phyloP scores from a whole-genome alignment of 2,888 invertebrate genomes.

The Hypolimnas misippus region DNA sequence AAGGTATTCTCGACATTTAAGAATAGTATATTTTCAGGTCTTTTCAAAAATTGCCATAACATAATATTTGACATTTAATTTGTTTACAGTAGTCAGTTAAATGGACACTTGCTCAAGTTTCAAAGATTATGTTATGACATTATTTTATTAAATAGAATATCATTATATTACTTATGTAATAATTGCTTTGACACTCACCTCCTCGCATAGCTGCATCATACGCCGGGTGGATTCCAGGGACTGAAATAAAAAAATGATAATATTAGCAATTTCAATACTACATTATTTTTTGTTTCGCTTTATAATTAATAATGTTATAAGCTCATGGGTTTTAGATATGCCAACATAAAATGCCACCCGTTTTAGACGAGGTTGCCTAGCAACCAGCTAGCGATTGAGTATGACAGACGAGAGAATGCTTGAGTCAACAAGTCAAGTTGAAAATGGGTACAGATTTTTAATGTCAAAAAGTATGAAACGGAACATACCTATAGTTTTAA shows the following conservation, averaged over 20 bases:
- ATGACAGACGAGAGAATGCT: no score
- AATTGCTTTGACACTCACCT: conserved; percentile 86
- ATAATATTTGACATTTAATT: conserved; percentile 15
- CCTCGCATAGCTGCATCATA: conserved; percentile 96
- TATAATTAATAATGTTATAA: no score
- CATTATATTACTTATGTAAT: conserved; percentile 10
- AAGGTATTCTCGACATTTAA: conserved; percentile 63
- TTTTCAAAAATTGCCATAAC: conserved; percentile 27
- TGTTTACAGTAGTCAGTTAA: neutral
- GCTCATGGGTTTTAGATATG: no score
- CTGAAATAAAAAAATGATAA: conserved; percentile 81
- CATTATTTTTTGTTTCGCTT: neutral
- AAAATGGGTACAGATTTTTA: no score
- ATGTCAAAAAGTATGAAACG: no score
- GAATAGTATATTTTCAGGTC: conserved; percentile 45
- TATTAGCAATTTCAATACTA: neutral
- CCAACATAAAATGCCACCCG: no score
- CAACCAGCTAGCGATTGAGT: no score
- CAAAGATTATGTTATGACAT: conserved; percentile 27
- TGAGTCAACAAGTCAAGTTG: no score
- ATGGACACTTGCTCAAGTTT: neutral
- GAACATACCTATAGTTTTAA: no score
- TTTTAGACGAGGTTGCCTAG: no score
- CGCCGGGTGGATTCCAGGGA: conserved; percentile 96
- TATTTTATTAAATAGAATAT: conserved; percentile 9